Percentiles rank a stretch among this genome's conserved stretches.
These are phyloP conservation scores for Sebastes steindachneri DNA, from an alignment of 2,797 vertebrate species.

Conservation along the genomic window DNA sequence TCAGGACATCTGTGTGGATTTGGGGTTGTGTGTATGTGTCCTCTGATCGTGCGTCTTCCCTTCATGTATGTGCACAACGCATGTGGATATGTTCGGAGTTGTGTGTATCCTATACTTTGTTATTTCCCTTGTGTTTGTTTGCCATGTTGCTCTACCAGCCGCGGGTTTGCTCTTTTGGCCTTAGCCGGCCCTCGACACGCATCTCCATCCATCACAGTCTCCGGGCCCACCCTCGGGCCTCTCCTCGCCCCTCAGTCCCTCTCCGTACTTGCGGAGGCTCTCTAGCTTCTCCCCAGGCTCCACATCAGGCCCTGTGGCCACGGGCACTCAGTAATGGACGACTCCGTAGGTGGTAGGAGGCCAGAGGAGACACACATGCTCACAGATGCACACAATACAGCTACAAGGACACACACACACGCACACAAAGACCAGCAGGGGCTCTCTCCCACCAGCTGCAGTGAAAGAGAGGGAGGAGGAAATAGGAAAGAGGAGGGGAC, in stretches of 20 bases:
- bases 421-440: constrained; percentile 75
- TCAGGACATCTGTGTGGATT: constrained; percentile 53
- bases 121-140: constrained; percentile 79
- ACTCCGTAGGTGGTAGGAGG: constrained; percentile 78
- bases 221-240: constrained; percentile 70
- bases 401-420: constrained; percentile 54
- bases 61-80: constrained; percentile 41
- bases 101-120: constrained; percentile 38
- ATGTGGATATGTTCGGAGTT: background rate
- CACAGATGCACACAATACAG: constrained; percentile 58
- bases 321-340: constrained; percentile 88
- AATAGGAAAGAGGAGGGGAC: constrained; percentile 80
- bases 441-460: constrained; percentile 85
- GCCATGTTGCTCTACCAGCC: constrained; percentile 44
- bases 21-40: constrained; percentile 7
- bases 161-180: constrained; percentile 74
- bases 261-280: constrained; percentile 81
- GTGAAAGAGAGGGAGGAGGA: constrained; percentile 80
- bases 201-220: constrained; percentile 80
- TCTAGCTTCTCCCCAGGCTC: constrained; percentile 78
- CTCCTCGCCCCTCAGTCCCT: constrained; percentile 56
- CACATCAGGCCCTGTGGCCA: constrained; percentile 69
- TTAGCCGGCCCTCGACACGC: constrained; percentile 65
- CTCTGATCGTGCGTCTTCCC: background rate
- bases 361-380: constrained; percentile 63